Evolutionary conservation across 1,140 invertebrate species (phyloP), one percentile per base, ranked within the genome.

Genomic region (Cherax quadricarinatus): DNA sequence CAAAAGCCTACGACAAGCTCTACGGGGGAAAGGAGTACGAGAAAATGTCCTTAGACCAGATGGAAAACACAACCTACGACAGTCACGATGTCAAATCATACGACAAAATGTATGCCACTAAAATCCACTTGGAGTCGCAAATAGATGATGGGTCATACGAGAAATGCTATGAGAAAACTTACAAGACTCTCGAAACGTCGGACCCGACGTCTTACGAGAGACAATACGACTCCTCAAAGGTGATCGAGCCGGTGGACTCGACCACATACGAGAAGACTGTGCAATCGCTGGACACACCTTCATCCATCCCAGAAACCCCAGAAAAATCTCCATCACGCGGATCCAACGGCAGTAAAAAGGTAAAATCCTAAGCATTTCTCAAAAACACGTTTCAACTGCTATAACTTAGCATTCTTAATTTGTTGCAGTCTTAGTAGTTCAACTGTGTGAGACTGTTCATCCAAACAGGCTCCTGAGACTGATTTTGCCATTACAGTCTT

Each of bases 161-260:
- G 51, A 91, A 91, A 60, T 86, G 90, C 41, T 91, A 70, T 60
- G 90, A 87, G 73, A 91, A 91, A 62, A 91, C 90, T 3, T 91
- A 91, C 84, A 91, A 86, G 78, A 91, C 90, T 16, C 79, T 91
- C 6, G 90, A 91, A 48, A 91, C 90, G 53, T 81, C 87, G 85
- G 85, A 86, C 57, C 81, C 90, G 12, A 81, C 90, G 4, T 86
- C 90, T 18, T 91, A 91, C 78, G 90, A 91, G 12, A 80, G 90
- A 60, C 30, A n/a, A 6, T 91, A 91, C 78, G 90, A 91, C 30
- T 48, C 89, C 51, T 24, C 84, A 18, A 91, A 91, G 62, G 84
- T 81, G 16, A 78, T 91, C 16, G 90, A 91, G 48, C 62, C 90
- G 12, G 83, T 80, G 18, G 90, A 91, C 62, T 91, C 90, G 7